Evolutionary conservation across 2,113 vertebrate species (phyloP), one percentile per base, ranked within the genome.

Genomic region (Dicentrarchus labrax): DNA sequence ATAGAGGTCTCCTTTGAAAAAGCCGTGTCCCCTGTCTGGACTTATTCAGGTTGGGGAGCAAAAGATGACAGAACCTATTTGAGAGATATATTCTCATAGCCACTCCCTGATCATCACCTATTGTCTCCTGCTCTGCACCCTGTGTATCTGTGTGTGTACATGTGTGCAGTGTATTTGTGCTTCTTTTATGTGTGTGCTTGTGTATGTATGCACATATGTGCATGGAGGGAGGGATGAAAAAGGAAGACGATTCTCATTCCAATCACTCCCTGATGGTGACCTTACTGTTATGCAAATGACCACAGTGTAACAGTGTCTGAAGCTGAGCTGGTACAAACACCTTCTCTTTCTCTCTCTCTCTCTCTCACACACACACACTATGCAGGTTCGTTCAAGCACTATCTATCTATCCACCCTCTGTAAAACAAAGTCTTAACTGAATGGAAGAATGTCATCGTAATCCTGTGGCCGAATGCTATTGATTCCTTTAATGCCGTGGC

Each of bases 31-130:
- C 53, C 78, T 50, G 60, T 78, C 51, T 62, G 66, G 82, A 86
- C 89, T 86, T 86, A 82, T 92, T 90, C 71, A 74, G 80, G 53
- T 48, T 61, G 76, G 70, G 77, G 60, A 88, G 86, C 68, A 82
- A 88, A 88, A 84, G 84, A 86, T 92, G 93, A 94, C 92, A 95
- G 80, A 90, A 90, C 76, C 86, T 86, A 91, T 95, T 92, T 91
- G 76, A 84, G 81, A 90, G 87, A 93, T 91, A 83, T 91, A 93
- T 90, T 91, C 80, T 54, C 47, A 62, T 73, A 61, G 56, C 88
- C 68, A 78, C 77, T 83, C 88, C 76, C 76, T 83, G 79, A 84
- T 84, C 85, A 85, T 85, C 88, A 76, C 82, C 79, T 70, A 24
- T 71, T 61, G 54, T 74, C 68, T 24, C 50, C 62, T 60, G 70